Evolutionary conservation across 2,797 vertebrate genomes (phyloP).

Genomic region (Acrocephalus scirpaceus): DNA sequence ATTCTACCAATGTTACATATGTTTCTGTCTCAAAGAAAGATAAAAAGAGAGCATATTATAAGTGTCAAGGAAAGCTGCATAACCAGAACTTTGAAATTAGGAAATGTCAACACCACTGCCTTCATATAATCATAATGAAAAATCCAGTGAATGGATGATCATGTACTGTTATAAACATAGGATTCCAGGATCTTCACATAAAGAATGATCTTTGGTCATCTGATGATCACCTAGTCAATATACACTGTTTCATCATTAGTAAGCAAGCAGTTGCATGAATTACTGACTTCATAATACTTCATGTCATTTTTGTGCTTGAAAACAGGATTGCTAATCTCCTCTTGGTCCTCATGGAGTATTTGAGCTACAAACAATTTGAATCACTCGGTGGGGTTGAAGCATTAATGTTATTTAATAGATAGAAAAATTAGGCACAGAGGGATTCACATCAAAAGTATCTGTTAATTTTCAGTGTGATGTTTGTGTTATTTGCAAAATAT

Average conservation of each 20-base stretch:
- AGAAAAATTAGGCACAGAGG: slow-evolving; percentile 10
- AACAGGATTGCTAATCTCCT: neutral
- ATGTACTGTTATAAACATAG: neutral
- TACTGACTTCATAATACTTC: neutral
- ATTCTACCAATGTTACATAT: neutral
- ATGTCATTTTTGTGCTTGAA: neutral
- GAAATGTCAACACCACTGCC: neutral
- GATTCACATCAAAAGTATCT: slow-evolving; percentile 35
- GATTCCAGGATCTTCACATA: neutral
- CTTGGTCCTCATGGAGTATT: neutral
- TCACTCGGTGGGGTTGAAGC: neutral
- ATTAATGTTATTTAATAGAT: slow-evolving; percentile 12
- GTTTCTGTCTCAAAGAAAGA: neutral
- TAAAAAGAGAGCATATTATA: neutral
- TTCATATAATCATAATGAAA: neutral
- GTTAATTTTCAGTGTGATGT: slow-evolving; percentile 1
- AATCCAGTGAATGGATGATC: neutral
- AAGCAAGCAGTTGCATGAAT: neutral
- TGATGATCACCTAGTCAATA: neutral
- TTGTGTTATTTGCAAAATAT: neutral
- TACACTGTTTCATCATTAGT: neutral
- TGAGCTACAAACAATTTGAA: neutral
- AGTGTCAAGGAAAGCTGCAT: neutral
- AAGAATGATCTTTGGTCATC: neutral
- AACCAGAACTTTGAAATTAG: neutral